Conservation (phyloP, 1,140 invertebrate species). For the Microplitis mediator region DNA sequence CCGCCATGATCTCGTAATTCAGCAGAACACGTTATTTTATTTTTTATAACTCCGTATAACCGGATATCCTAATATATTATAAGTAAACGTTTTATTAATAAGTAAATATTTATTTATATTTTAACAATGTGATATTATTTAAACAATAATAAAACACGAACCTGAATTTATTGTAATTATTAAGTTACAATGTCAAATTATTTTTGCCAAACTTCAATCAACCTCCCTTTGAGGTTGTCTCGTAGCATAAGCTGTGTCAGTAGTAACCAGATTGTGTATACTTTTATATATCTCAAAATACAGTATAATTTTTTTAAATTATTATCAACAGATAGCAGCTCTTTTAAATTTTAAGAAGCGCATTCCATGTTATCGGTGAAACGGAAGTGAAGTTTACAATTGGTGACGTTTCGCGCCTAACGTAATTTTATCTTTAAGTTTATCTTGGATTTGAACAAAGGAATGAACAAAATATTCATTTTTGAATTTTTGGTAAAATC, state of each 20-base stretch:
- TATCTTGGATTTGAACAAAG: no score
- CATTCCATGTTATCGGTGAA: no score
- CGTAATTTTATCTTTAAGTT: no score
- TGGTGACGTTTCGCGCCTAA: no score
- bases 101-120: neutral
- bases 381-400: no score
- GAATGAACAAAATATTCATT: no score
- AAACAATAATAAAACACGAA: conserved; percentile 17
- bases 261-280: neutral
- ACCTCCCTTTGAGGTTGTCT: conserved; percentile 44
- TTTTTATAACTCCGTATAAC: conserved; percentile 28
- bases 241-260: conserved; percentile 18
- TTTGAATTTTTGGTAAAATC: no score
- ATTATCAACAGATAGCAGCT: no score
- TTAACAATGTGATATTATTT: conserved; percentile 23
- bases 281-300: neutral
- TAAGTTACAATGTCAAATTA: conserved; percentile 3
- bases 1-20: conserved; percentile 57
- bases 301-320: no score
- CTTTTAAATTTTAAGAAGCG: no score
- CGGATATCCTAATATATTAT: conserved; percentile 12
- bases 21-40: conserved; percentile 43
- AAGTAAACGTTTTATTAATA: neutral
- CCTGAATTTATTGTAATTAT: conserved; percentile 34
- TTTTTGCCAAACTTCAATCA: conserved; percentile 42